phyloP scores from a whole-genome alignment of 37 sponge, comb jelly and placozoan genomes.

The Crambe crambe region DNA sequence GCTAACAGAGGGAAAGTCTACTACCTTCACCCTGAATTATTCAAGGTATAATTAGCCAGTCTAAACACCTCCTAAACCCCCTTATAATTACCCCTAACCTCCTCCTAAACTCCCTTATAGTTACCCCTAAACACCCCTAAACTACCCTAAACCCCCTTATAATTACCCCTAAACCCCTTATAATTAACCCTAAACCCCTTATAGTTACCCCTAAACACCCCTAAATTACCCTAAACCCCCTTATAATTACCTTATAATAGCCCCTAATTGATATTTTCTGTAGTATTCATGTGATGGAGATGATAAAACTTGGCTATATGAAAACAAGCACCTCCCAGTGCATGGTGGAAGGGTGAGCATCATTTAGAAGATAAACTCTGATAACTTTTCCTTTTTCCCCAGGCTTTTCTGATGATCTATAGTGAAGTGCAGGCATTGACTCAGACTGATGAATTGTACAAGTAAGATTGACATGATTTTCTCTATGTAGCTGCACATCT shows the following conservation, averaged over 20 bases:
- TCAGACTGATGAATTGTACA: constrained; percentile 56
- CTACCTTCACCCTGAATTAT: constrained; percentile 82
- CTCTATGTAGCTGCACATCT: not conserved
- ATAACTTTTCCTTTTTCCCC: not conserved
- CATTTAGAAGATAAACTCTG: not conserved
- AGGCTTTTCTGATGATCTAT: constrained; percentile 83
- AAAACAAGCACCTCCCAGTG: constrained; percentile 79
- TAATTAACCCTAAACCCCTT: too few species aligned
- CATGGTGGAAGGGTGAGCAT: constrained; percentile 80
- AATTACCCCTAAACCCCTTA: too few species aligned
- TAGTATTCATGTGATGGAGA: constrained; percentile 86
- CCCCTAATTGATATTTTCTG: too few species aligned
- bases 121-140: too few species aligned
- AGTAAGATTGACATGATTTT: constrained; percentile 23
- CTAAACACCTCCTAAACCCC: too few species aligned
- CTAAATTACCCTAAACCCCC: too few species aligned
- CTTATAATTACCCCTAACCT: too few species aligned
- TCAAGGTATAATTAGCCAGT: constrained; percentile 66
- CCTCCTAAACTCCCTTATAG: too few species aligned
- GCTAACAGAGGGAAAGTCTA: constrained; percentile 83
- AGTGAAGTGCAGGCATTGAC: constrained; percentile 61
- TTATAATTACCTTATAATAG: not conserved
- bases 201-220: too few species aligned
- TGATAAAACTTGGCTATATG: constrained; percentile 82
- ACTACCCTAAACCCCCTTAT: too few species aligned